phyloP scores from a whole-genome alignment of 2,113 vertebrate genomes.

The Diadophis punctatus region DNA sequence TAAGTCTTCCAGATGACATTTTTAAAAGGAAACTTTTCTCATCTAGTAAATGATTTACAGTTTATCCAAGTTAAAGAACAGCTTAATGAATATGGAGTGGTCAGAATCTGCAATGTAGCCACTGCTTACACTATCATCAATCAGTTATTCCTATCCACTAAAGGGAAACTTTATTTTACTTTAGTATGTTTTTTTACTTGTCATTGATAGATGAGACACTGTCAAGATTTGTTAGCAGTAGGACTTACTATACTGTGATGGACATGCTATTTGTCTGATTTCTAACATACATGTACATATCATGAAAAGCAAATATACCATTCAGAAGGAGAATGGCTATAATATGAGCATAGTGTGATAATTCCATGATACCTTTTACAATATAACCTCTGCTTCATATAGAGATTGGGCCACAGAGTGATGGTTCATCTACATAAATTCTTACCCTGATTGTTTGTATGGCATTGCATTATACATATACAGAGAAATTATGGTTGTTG shows the following conservation, averaged over 20 bases:
- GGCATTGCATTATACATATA: neutral
- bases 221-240: constrained; percentile 14
- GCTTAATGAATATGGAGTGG: constrained; percentile 38
- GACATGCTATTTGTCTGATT: neutral
- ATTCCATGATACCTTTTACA: neutral
- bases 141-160: constrained; percentile 29
- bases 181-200: constrained; percentile 9
- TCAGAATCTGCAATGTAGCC: neutral
- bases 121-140: constrained; percentile 23
- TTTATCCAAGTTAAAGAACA: constrained; percentile 31
- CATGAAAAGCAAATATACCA: neutral
- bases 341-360: neutral
- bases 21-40: constrained; percentile 10
- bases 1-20: neutral
- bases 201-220: constrained; percentile 29
- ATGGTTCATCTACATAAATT: neutral
- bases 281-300: neutral
- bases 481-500: neutral
- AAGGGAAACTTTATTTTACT: constrained; percentile 43
- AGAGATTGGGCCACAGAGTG: neutral
- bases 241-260: neutral
- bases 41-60: constrained; percentile 26
- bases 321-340: neutral
- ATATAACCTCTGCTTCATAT: neutral
- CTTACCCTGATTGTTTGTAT: neutral